Conservation (phyloP, 2,888 invertebrate genomes). For the Dryocosmus kuriphilus region DNA sequence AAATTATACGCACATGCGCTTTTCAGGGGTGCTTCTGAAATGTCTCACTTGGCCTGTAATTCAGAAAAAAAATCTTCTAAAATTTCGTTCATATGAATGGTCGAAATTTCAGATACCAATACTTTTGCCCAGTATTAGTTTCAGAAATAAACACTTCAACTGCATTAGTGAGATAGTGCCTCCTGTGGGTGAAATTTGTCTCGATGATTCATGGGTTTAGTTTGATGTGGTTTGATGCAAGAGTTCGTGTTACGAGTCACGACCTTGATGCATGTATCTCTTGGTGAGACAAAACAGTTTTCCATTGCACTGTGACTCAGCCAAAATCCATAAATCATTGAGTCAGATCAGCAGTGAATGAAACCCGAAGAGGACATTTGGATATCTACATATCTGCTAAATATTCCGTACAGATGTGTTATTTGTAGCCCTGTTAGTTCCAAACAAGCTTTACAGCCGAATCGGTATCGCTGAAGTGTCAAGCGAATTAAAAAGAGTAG, state of each 20-base stretch:
- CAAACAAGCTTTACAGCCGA: constrained; percentile 16
- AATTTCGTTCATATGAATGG: too few relatives aligned
- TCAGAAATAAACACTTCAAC: too few relatives aligned
- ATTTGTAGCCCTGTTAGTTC: constrained; percentile 25
- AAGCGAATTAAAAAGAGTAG: background rate
- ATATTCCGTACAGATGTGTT: constrained; percentile 6
- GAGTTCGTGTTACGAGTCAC: background rate
- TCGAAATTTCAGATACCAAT: too few relatives aligned
- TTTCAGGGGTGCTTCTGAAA: too few relatives aligned
- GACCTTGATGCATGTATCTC: constrained; percentile 6
- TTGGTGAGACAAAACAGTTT: background rate
- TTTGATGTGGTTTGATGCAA: too few relatives aligned
- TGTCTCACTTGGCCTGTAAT: too few relatives aligned
- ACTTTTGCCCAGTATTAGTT: too few relatives aligned
- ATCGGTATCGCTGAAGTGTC: background rate
- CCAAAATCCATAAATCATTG: constrained; percentile 16
- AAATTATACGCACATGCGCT: too few relatives aligned
- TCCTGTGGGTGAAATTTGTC: background rate
- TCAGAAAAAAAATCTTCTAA: too few relatives aligned
- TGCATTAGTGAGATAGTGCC: too few relatives aligned
- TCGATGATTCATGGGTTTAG: constrained; percentile 1
- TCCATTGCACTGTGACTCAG: background rate
- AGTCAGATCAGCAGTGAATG: constrained; percentile 1
- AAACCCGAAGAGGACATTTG: constrained; percentile 23
- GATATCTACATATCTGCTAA: constrained; percentile 21